Evolutionary conservation across 2,797 vertebrate genomes (phyloP).

Genomic region (Lindbergichthys nudifrons): DNA sequence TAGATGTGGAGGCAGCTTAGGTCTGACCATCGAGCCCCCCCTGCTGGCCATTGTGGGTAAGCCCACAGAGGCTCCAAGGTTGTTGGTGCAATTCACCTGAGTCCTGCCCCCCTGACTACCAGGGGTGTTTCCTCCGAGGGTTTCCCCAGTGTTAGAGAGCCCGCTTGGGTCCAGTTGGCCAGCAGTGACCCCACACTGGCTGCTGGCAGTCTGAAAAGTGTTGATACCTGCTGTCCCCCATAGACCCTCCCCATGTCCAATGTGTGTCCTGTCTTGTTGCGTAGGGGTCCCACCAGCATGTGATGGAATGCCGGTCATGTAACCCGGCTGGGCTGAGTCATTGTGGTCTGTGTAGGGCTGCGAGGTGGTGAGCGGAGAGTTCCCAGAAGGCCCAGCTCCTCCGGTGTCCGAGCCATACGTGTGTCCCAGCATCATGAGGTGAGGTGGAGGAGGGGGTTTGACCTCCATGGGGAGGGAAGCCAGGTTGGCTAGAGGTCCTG

Average conservation of each 20-base stretch:
- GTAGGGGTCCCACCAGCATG: conserved; percentile 60
- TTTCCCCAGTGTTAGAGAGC: conserved; percentile 57
- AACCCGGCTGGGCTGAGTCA: conserved; percentile 68
- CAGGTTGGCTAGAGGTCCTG: conserved; percentile 72
- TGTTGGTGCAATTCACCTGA: conserved; percentile 76
- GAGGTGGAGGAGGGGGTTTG: conserved; percentile 78
- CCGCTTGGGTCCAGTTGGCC: conserved; percentile 55
- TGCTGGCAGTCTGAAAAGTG: conserved; percentile 60
- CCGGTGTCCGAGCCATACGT: conserved; percentile 64
- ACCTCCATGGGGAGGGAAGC: conserved; percentile 75
- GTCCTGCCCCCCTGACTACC: conserved; percentile 76
- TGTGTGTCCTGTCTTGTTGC: conserved; percentile 66
- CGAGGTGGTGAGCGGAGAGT: conserved; percentile 56
- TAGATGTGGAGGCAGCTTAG: conserved; percentile 77
- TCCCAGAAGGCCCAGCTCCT: conserved; percentile 47
- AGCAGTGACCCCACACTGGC: conserved; percentile 55
- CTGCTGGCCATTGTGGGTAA: conserved; percentile 68
- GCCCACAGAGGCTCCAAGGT: conserved; percentile 58
- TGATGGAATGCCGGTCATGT: conserved; percentile 53
- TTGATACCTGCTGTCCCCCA: conserved; percentile 65
- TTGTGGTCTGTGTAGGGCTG: conserved; percentile 70
- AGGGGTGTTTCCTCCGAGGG: conserved; percentile 59
- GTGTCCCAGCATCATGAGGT: conserved; percentile 77
- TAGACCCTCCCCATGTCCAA: conserved; percentile 61
- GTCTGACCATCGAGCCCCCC: conserved; percentile 74